Base-by-base conservation (phyloP, 64 coral and sea anemone genomes). In the Catalaphyllia jardinei region DNA sequence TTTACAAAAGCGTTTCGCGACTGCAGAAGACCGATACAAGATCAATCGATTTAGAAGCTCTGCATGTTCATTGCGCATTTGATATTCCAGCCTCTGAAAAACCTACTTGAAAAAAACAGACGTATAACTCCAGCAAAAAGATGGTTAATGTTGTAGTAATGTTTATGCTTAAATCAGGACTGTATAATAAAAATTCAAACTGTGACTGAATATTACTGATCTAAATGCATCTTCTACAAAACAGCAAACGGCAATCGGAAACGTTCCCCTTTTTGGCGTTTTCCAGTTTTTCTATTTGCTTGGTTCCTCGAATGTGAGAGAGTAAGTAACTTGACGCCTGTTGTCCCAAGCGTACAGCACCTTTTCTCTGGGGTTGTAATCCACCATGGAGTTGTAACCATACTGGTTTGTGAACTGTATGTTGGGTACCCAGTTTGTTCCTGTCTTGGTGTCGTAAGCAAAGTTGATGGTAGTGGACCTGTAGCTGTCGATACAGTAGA, bases 371-470 rank as follows among this genome's bases (percentile, higher is more conserved):
- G 87, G 73, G 54, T 89, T 78, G 24, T 90, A 90, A 29, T 52
- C 88, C 63, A 90, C 75, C 88, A 90, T 90, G 67, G 77, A 82
- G 50, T 81, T 90, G 78, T 4, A 38, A 16, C 77, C 77, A 69
- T 72, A 90, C 78, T 82, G 88, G 29, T 90, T 90, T 29, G 50
- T 80, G 86, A 57, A 90, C 22, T 69, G 63, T 65, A 90, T 79
- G 78, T 80, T 80, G 29, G 88, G 88, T 27, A 72, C 81, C 88
- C 88, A 90, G 28, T 73, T 64, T 90, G 65, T 90, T 6, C 77
- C 63, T 0, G 88, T 90, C 63, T 90, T 90, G n/a, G 88, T 80
- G 79, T 90, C 88, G 64, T 52, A 90, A 80, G 88, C 88, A 67
- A 80, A 90, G 63, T 81, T 90, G 77, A 89, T 89, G 60, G 87